Evolutionary conservation across 2,888 invertebrate genomes (phyloP), one percentile per base, ranked within the genome.

Genomic region (Drosophila planitibia): DNA sequence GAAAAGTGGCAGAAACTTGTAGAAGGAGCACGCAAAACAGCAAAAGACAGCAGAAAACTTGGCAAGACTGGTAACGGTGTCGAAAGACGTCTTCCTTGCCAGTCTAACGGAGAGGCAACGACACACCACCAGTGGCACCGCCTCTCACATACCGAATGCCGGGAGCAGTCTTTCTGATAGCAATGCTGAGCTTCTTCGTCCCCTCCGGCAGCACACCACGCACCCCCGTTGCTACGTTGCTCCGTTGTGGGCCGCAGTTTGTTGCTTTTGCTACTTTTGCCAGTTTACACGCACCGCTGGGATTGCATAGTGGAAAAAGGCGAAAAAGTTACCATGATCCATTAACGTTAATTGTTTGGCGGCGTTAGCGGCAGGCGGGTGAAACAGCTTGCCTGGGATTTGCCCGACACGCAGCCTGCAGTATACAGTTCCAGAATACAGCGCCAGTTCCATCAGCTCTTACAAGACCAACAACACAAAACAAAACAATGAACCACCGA

Each of bases 281-380:
- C 91, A 91, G 87, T 91, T 87, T 87, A 87, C 91, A 87, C 88
- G 87, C 87, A 91, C 87, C 87, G 90, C 81, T 90, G 87, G 91
- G 87, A 88, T 85, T 91, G 88, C 86, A 76, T 88, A 87, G 80
- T 82, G 85, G 81, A 81, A 91, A 88, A 87, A 91, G 81, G 88
- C 81, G 90, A 83, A 91, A 88, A 91, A 88, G 89, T 91, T 91
- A 89, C 90, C 83, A 91, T 90, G 88, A 91, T 88, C 91, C 88
- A 88, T 88, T 88, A 88, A 88, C 91, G 91, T 88, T 88, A 88
- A 88, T 88, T 88, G 88, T 91, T 88, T 88, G 90, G 89, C 86
- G 86, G 88, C 85, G 73, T 68, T 55, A 62, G 64, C 71, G 65
- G 67, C 62, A 65, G 79, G 58, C 59, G 66, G 69, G 55, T 61